Evolutionary conservation across 2,888 invertebrate species (phyloP).

Genomic region (Volucella inanis): DNA sequence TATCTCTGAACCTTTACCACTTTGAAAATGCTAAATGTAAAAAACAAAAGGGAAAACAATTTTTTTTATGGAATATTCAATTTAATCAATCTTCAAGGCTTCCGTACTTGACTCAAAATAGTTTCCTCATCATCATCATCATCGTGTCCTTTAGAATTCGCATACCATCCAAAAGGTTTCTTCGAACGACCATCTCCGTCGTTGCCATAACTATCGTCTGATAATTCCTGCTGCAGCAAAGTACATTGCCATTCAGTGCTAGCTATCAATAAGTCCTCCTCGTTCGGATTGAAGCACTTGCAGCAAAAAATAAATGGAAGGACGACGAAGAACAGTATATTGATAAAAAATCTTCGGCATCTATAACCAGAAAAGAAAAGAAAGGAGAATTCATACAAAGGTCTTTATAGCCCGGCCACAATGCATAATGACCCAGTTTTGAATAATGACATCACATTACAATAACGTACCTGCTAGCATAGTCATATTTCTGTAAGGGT

Average conservation of each 20-base stretch:
- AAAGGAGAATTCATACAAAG: conserved; percentile 31
- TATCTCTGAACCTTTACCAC: conserved; percentile 22
- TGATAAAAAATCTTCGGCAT: conserved; percentile 77
- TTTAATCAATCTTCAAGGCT: conserved; percentile 42
- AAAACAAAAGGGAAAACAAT: conserved; percentile 24
- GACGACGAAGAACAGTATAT: conserved; percentile 77
- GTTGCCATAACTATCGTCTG: conserved; percentile 51
- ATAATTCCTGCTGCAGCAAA: conserved; percentile 59
- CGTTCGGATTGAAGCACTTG: conserved; percentile 77
- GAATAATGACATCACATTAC: not conserved
- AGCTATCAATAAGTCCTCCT: conserved; percentile 77
- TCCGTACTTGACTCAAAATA: conserved; percentile 73
- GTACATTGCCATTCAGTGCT: conserved; percentile 78
- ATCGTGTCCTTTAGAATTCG: conserved; percentile 25
- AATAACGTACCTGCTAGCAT: conserved; percentile 75
- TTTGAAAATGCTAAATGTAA: conserved; percentile 51
- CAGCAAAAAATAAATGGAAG: conserved; percentile 78
- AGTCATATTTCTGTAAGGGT: conserved; percentile 76
- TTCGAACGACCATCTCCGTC: conserved; percentile 22
- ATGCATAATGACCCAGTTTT: conserved; percentile 47
- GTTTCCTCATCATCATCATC: conserved; percentile 74
- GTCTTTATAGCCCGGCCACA: conserved; percentile 31
- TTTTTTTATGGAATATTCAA: conserved; percentile 27
- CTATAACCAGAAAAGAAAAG: conserved; percentile 39
- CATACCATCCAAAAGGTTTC: conserved; percentile 16